Evolutionary conservation across 2,888 invertebrate genomes (phyloP).

Genomic region (Metellina segmentata): DNA sequence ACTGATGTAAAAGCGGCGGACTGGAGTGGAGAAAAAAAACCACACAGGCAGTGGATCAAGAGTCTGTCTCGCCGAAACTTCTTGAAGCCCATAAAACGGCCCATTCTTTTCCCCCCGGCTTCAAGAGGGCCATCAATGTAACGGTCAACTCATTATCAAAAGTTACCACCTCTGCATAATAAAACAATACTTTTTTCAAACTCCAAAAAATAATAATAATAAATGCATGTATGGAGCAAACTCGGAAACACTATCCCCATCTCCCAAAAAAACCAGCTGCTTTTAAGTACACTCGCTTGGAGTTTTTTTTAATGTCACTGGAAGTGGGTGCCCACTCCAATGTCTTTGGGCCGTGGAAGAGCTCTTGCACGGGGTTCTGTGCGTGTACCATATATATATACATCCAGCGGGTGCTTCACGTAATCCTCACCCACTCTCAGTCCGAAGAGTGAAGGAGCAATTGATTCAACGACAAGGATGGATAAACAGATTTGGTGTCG

Average conservation of each 20-base stretch:
- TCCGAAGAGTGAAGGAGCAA: constrained; percentile 27
- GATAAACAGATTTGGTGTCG: constrained; percentile 73
- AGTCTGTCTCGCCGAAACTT: constrained; percentile 36
- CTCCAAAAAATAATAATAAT: neutral
- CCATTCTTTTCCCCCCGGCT: neutral
- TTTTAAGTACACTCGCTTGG: constrained; percentile 34
- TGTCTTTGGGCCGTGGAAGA: constrained; percentile 19
- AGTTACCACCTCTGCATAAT: constrained; percentile 62
- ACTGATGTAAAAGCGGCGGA: neutral
- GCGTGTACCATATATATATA: constrained; percentile 26
- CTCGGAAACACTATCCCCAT: constrained; percentile 29
- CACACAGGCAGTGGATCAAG: neutral
- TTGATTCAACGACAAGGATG: constrained; percentile 60
- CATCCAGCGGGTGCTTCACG: constrained; percentile 35
- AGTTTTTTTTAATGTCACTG: constrained; percentile 6
- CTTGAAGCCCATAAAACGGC: constrained; percentile 21
- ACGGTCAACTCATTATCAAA: constrained; percentile 59
- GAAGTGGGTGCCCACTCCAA: constrained; percentile 16
- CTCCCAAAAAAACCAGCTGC: constrained; percentile 64
- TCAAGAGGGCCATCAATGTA: constrained; percentile 29
- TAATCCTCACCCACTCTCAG: constrained; percentile 12
- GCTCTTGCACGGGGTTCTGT: neutral
- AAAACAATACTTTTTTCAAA: constrained; percentile 52
- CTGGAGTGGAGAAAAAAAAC: too few species aligned
- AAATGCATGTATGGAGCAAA: constrained; percentile 18